These are phyloP conservation scores for Polyommatus iphigenia DNA, from an alignment of 2,888 invertebrate species.

Conservation along the genomic window DNA sequence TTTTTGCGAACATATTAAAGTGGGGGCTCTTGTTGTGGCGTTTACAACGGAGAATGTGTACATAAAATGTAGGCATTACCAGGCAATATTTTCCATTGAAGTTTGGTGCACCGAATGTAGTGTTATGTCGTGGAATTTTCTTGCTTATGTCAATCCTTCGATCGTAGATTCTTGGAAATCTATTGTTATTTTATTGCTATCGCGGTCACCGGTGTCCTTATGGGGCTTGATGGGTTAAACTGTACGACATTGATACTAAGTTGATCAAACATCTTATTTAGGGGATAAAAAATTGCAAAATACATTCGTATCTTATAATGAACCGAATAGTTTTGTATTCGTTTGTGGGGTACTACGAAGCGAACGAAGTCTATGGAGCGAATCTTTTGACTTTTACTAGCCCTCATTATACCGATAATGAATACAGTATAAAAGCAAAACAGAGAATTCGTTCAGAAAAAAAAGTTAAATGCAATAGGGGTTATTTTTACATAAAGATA, in stretches of 20 bases:
- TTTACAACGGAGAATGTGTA: slow-evolving; percentile 17
- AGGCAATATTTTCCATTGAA: not conserved
- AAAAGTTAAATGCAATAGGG: slow-evolving; percentile 25
- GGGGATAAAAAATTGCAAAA: not conserved
- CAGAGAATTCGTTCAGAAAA: slow-evolving; percentile 24
- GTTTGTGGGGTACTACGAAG: slow-evolving; percentile 4
- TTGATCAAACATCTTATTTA: not conserved
- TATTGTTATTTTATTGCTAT: too few relatives aligned
- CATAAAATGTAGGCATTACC: not conserved
- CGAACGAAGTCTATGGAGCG: not conserved
- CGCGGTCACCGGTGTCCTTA: too few relatives aligned
- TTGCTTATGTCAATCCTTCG: not conserved
- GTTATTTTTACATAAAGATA: slow-evolving; percentile 31
- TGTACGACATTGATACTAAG: not conserved
- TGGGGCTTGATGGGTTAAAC: not conserved
- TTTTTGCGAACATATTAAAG: slow-evolving; percentile 18
- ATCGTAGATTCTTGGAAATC: too few relatives aligned
- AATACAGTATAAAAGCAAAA: slow-evolving; percentile 20
- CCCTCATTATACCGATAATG: slow-evolving; percentile 20
- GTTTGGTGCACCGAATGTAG: not conserved
- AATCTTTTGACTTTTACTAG: slow-evolving; percentile 13
- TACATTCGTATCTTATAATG: not conserved
- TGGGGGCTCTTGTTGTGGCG: slow-evolving; percentile 24
- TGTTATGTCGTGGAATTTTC: not conserved
- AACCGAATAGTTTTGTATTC: slow-evolving; percentile 10